Percentiles rank a stretch among this genome's conserved stretches.
Conservation (phyloP, 2,888 invertebrate genomes). For the Rugalucina vietnamica region DNA sequence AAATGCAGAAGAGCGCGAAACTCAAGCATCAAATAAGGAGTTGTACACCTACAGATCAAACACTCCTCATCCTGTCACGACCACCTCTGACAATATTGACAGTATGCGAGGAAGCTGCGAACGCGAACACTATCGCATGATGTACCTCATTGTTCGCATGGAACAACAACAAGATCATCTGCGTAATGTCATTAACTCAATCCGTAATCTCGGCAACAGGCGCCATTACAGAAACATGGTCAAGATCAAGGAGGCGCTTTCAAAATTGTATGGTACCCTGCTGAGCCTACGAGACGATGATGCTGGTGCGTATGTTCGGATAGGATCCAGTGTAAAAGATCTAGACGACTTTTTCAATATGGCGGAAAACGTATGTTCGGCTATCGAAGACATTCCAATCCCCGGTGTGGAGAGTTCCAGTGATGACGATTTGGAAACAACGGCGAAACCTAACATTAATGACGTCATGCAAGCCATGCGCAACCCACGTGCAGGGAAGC, state of each 20-base stretch:
- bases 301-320: not conserved
- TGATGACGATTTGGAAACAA: not conserved
- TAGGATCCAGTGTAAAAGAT: not conserved
- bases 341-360: constrained; percentile 2
- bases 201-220: constrained; percentile 6
- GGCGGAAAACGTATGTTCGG: not conserved
- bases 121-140: not conserved
- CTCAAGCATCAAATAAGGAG: not conserved
- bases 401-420: not conserved
- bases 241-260: constrained; percentile 14
- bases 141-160: constrained; percentile 2
- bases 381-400: not conserved
- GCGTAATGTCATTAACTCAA: constrained; percentile 4
- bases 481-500: not conserved
- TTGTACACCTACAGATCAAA: not conserved
- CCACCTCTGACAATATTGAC: not conserved
- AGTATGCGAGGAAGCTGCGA: not conserved
- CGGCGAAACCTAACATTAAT: not conserved
- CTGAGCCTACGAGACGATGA: constrained; percentile 8
- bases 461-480: not conserved
- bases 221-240: not conserved
- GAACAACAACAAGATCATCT: constrained; percentile 18
- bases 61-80: not conserved
- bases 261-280: not conserved
- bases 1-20: too few relatives aligned